Base-by-base conservation (phyloP, 53 echinoderm and acorn worm species). In the Pentamera pediparva region DNA sequence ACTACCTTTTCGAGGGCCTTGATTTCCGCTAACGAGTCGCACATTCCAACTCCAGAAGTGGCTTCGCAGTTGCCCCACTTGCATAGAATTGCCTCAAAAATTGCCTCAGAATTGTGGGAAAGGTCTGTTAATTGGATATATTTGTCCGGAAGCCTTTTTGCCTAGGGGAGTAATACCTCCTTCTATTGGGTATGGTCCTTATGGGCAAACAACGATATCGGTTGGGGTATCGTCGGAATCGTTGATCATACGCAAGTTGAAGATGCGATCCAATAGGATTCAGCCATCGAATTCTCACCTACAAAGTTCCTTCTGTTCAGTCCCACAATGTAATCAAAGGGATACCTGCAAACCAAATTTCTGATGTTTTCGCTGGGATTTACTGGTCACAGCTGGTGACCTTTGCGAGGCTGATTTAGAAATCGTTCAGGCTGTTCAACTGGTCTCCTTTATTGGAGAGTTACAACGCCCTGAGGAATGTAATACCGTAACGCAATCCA, bases 401-500 rank as follows among this genome's bases (percentile, higher is more conserved):
- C n/a, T n/a, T n/a, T n/a, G n/a, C n/a, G n/a, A n/a, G 50, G 18
- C 22, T 50, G 50, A 50, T 2, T 50, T 50, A 50, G 59, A 57
- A n/a, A 43, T 71, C 21, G 61, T 81, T 51, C 33, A 70, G 47
- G 82, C 71, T 35, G 67, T 78, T 6, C 78, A 82, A 48, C 74
- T 87, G 36, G 43, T 64, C 32, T 65, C 8, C 18, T 6, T 2
- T 50, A 50, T 19, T 37, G n/a, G n/a, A n/a, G n/a, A n/a, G n/a
- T n/a, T n/a, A 41, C 34, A 3, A 17, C 32, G 18, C 43, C 32
- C 18, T 39, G 77, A 17, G 52, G 28, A 34, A 39, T 62, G 0
- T 29, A 79, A 18, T 86, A 81, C 18, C 62, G 60, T 10, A 78
- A 84, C 59, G 84, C 78, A n/a, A n/a, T 41, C 43, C 43, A 41